Percentiles rank a stretch among this genome's conserved stretches.
These are phyloP conservation scores for Camponotus pennsylvanicus DNA, from an alignment of 1,140 invertebrate species.

Conservation along the genomic window DNA sequence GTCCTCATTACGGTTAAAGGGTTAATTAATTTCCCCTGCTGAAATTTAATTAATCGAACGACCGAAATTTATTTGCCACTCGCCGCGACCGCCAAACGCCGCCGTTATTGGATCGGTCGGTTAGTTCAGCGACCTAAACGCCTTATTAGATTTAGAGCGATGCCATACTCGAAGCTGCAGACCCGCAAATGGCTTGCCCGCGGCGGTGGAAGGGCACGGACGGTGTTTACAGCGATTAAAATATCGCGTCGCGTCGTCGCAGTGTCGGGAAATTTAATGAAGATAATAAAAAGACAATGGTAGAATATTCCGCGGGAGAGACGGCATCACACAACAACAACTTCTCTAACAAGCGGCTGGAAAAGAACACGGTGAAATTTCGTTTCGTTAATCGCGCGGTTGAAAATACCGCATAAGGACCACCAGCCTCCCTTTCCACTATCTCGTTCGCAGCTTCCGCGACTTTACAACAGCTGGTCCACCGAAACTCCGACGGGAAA, in stretches of 20 bases:
- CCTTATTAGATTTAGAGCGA: constrained; percentile 61
- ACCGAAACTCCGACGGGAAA: constrained; percentile 68
- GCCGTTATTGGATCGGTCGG: constrained; percentile 54
- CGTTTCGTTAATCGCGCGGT: constrained; percentile 48
- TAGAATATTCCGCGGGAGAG: neutral
- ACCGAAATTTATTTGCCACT: constrained; percentile 69
- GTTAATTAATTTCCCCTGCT: constrained; percentile 68
- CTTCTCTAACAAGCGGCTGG: constrained; percentile 10
- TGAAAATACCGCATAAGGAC: constrained; percentile 53
- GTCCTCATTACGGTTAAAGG: constrained; percentile 62
- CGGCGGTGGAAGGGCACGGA: neutral
- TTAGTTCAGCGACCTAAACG: constrained; percentile 58
- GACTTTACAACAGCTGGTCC: constrained; percentile 70
- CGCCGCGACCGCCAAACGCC: constrained; percentile 30
- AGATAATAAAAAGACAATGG: constrained; percentile 7
- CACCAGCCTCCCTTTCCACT: constrained; percentile 40
- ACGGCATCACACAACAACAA: constrained; percentile 1
- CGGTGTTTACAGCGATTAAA: constrained; percentile 31
- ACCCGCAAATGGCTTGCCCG: constrained; percentile 13
- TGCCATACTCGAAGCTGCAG: constrained; percentile 7
- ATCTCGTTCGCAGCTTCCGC: constrained; percentile 17
- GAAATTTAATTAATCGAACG: constrained; percentile 71
- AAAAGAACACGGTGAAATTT: constrained; percentile 16
- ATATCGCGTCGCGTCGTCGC: constrained; percentile 8
- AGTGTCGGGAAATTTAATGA: neutral